Evolutionary conservation across 1,140 invertebrate genomes (phyloP).

Genomic region (Aphaenogaster ashmeadi): DNA sequence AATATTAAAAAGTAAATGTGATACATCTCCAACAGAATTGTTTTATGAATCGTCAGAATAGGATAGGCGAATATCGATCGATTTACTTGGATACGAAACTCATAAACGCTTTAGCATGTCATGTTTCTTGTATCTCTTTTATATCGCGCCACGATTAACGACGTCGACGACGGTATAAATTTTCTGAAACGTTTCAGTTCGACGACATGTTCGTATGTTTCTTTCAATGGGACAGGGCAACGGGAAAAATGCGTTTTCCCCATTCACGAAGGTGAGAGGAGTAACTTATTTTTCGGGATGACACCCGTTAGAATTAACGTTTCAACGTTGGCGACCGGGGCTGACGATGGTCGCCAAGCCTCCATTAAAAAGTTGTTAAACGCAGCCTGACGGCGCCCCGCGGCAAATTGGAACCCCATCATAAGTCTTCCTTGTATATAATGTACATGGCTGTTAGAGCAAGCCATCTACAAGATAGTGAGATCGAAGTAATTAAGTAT

Average conservation of each 20-base stretch:
- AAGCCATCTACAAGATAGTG: conserved; percentile 78
- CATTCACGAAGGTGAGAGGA: conserved; percentile 30
- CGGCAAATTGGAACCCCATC: conserved; percentile 87
- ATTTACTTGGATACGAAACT: conserved; percentile 21
- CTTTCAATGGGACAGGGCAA: neutral
- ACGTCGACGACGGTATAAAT: neutral
- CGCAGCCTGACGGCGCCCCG: conserved; percentile 86
- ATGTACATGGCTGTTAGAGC: conserved; percentile 77
- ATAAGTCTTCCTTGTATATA: conserved; percentile 85
- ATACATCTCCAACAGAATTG: neutral
- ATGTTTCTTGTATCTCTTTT: neutral
- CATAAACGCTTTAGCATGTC: conserved; percentile 2
- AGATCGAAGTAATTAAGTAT: conserved; percentile 81
- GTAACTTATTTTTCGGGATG: conserved; percentile 76
- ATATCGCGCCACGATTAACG: conserved; percentile 7
- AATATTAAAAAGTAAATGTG: neutral
- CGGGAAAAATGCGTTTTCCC: neutral
- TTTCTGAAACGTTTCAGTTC: conserved; percentile 8
- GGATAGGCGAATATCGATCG: neutral
- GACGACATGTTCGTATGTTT: neutral
- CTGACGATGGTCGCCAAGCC: conserved; percentile 84
- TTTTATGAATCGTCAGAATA: neutral
- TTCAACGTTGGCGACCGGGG: conserved; percentile 80
- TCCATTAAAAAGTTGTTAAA: conserved; percentile 88
- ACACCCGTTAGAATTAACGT: conserved; percentile 83